phyloP scores from a whole-genome alignment of 2,888 invertebrate genomes.

The Cryptus viduatorius region DNA sequence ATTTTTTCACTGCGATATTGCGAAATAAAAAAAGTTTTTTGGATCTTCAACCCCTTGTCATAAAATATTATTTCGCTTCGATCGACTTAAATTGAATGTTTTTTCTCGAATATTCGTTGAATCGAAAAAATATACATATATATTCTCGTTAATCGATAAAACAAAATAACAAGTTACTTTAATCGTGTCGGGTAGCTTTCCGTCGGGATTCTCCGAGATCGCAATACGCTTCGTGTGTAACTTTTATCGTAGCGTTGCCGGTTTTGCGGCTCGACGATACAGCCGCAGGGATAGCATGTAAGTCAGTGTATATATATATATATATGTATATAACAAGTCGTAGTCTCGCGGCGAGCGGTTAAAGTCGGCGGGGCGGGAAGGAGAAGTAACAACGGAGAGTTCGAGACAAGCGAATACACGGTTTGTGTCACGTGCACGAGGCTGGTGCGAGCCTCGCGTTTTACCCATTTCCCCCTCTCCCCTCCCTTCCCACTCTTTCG shows the following conservation, averaged over 20 bases:
- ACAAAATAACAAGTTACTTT: not conserved
- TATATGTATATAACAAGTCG: no score
- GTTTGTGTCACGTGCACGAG: conserved; percentile 44
- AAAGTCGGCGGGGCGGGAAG: no score
- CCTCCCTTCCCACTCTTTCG: conserved; percentile 36
- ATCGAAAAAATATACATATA: not conserved
- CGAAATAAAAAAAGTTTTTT: not conserved
- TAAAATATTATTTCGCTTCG: not conserved
- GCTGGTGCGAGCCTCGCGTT: conserved; percentile 10
- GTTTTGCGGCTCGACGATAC: not conserved
- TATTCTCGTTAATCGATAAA: not conserved
- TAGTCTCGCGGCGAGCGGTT: not conserved
- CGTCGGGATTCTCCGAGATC: conserved; percentile 41
- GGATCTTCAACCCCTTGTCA: not conserved
- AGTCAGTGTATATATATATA: no score
- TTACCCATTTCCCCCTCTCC: not conserved
- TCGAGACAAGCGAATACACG: not conserved
- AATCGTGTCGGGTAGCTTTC: conserved; percentile 44
- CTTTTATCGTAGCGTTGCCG: not conserved
- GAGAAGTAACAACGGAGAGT: not conserved
- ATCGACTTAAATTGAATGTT: not conserved
- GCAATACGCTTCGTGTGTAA: conserved; percentile 2
- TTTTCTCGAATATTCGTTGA: not conserved
- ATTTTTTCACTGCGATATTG: not conserved
- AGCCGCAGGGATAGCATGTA: not conserved